These are phyloP conservation scores for Sinohyriopsis cumingii DNA, from an alignment of 2,888 invertebrate genomes.

Conservation along the genomic window DNA sequence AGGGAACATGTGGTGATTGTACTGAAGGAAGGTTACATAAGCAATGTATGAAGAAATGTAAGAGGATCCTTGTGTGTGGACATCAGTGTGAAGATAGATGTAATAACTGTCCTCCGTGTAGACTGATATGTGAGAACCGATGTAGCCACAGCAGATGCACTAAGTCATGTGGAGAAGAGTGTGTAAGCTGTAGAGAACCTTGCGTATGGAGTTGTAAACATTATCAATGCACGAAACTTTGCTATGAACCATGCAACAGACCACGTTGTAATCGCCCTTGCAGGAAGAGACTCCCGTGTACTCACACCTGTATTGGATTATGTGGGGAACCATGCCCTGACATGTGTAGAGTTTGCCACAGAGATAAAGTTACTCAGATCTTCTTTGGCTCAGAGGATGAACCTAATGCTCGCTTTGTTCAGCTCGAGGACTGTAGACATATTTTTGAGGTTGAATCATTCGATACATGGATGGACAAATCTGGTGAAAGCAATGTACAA, in stretches of 20 bases:
- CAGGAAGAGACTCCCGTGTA: constrained; percentile 72
- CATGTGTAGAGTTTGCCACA: constrained; percentile 77
- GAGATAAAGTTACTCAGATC: constrained; percentile 59
- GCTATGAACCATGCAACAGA: constrained; percentile 70
- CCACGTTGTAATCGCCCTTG: constrained; percentile 69
- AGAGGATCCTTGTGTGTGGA: too few species aligned
- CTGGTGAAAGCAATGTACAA: constrained; percentile 72
- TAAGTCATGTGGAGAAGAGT: too few species aligned
- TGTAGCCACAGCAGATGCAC: too few species aligned
- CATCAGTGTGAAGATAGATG: too few species aligned
- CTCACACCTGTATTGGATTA: constrained; percentile 76
- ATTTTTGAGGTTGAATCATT: constrained; percentile 69
- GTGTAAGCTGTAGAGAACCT: constrained; percentile 66
- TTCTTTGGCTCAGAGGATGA: too few species aligned
- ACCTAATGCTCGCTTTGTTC: constrained; percentile 73
- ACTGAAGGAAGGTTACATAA: too few species aligned
- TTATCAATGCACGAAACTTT: constrained; percentile 59
- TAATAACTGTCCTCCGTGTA: too few species aligned
- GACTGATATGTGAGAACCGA: too few species aligned
- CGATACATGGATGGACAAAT: constrained; percentile 66
- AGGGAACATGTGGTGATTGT: too few species aligned
- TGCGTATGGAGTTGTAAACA: constrained; percentile 68
- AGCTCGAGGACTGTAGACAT: constrained; percentile 67
- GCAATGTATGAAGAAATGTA: too few species aligned
- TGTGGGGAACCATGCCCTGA: constrained; percentile 83